A percentile compares a stretch with the other conserved stretches of the same genome.
These are phyloP conservation scores for Melanostigma gelatinosum DNA, from an alignment of 2,113 vertebrate species.

Conservation along the genomic window DNA sequence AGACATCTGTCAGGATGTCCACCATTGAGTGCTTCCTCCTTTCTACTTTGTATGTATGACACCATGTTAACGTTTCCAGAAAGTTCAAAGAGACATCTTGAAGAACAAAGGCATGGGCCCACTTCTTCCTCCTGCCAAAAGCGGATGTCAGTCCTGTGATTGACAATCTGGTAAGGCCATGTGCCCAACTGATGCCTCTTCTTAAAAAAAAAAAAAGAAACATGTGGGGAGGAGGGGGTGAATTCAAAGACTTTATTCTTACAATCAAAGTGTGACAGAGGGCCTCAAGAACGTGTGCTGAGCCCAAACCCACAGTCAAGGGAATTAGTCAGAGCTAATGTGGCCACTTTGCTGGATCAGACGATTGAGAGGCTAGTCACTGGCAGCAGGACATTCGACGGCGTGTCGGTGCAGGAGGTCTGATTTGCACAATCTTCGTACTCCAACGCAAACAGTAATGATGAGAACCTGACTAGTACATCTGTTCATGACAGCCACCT, in stretches of 20 bases:
- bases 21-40: background rate
- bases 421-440: conserved; percentile 77
- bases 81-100: conserved; percentile 21
- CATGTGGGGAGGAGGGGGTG: background rate
- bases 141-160: background rate
- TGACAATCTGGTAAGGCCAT: conserved; percentile 29
- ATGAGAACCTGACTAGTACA: conserved; percentile 80
- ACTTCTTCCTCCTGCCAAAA: conserved; percentile 17
- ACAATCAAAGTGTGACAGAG: conserved; percentile 60
- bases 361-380: conserved; percentile 71
- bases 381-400: conserved; percentile 64
- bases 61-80: conserved; percentile 6
- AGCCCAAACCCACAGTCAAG: conserved; percentile 74
- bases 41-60: background rate
- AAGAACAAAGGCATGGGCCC: background rate
- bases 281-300: conserved; percentile 55
- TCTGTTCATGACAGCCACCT: conserved; percentile 78
- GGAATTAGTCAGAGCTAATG: conserved; percentile 84
- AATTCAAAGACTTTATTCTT: conserved; percentile 43
- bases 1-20: background rate
- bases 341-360: conserved; percentile 79
- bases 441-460: conserved; percentile 75
- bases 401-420: conserved; percentile 81
- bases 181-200: conserved; percentile 36
- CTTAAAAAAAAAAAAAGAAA: background rate